Percentiles rank a stretch among this genome's conserved stretches.
Evolutionary conservation across 2,113 vertebrate species (phyloP).

Genomic region (Megaleporinus macrocephalus): DNA sequence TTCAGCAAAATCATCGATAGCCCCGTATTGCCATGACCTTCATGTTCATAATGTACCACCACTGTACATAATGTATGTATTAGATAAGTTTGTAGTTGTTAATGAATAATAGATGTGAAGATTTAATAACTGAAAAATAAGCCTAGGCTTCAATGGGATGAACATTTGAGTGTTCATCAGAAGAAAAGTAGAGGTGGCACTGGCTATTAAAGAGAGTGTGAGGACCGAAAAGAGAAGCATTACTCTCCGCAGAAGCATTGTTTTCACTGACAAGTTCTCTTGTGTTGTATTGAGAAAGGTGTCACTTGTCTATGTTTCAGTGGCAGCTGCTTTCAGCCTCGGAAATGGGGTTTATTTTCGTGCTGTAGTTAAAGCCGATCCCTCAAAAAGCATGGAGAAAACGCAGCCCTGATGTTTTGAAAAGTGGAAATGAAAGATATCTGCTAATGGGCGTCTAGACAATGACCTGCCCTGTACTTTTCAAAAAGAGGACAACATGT

Average conservation of each 20-base stretch:
- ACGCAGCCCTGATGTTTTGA: background rate
- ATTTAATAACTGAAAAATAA: too few relatives aligned
- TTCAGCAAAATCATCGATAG: too few relatives aligned
- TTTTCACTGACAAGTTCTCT: background rate
- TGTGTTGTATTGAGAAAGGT: background rate
- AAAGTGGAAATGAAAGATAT: background rate
- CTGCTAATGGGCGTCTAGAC: constrained; percentile 36
- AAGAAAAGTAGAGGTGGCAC: too few relatives aligned
- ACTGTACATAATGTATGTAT: too few relatives aligned
- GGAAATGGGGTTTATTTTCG: background rate
- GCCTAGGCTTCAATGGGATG: too few relatives aligned
- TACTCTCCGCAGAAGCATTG: background rate
- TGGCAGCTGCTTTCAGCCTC: too few relatives aligned
- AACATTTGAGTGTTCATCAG: too few relatives aligned
- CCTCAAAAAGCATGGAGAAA: background rate
- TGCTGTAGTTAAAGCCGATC: background rate
- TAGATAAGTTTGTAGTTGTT: too few relatives aligned
- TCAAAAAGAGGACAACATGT: background rate
- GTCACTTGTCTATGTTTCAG: background rate
- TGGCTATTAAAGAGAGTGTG: too few relatives aligned
- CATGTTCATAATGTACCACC: too few relatives aligned
- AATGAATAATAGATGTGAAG: too few relatives aligned
- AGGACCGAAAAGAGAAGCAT: background rate
- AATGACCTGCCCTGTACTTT: background rate
- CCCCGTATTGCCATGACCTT: too few relatives aligned